Conservation (phyloP, 92 coral and sea anemone species). For the Pocillopora meandrina region DNA sequence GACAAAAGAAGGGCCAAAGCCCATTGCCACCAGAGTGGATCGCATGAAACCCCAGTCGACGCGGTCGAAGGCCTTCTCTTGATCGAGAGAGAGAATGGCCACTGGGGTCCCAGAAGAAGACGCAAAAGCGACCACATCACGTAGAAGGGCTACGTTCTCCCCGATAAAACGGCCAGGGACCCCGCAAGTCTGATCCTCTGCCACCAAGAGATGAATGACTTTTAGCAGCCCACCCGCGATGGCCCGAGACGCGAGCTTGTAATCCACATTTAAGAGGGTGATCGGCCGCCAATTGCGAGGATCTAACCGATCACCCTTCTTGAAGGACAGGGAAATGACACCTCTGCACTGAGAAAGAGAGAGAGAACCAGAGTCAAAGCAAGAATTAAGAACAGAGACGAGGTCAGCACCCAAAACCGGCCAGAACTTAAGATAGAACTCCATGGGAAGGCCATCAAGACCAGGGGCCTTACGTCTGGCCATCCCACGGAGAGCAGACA, state of each 20-base stretch:
- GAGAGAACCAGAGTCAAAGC: not conserved
- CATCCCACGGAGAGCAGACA: not conserved
- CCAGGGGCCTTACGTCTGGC: not conserved
- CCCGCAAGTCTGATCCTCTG: not conserved
- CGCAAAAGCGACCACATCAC: slow-evolving; percentile 11
- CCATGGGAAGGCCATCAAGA: slow-evolving; percentile 12
- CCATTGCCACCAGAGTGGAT: not conserved
- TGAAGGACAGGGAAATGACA: not conserved
- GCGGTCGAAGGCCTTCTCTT: too few species aligned
- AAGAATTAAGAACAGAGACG: not conserved
- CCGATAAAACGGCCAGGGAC: not conserved
- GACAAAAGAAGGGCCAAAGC: slow-evolving; percentile 18
- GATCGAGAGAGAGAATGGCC: slow-evolving; percentile 54
- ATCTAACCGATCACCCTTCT: not conserved
- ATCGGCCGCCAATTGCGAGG: not conserved
- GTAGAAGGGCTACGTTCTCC: slow-evolving; percentile 37
- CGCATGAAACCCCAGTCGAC: slow-evolving; percentile 54
- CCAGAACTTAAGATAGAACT: slow-evolving; percentile 18
- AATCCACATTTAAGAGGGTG: not conserved
- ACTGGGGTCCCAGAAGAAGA: not conserved
- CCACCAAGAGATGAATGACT: slow-evolving; percentile 16
- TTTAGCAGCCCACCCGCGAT: slow-evolving; percentile 28
- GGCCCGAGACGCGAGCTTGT: not conserved
- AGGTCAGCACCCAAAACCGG: not conserved
- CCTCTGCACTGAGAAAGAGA: slow-evolving; percentile 7